A percentile compares a stretch with the other conserved stretches of the same genome.
phyloP scores from a whole-genome alignment of 2,888 invertebrate genomes.

The Troides helena region DNA sequence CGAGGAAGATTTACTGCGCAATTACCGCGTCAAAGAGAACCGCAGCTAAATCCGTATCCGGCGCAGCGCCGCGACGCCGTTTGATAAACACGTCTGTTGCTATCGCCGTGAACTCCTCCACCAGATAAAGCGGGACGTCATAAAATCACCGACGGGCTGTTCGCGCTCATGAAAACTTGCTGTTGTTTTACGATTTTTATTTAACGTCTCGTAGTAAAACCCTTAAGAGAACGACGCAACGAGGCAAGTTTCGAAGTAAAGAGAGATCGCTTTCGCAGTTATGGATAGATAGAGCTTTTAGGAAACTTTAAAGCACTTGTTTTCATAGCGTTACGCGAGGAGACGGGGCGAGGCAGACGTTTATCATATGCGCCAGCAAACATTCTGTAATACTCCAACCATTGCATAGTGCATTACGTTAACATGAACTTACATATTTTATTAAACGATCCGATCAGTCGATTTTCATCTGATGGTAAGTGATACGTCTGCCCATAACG shows the following conservation, averaged over 20 bases:
- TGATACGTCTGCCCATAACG: too few relatives aligned
- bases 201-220: constrained; percentile 19
- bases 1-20: constrained; percentile 50
- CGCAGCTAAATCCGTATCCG: constrained; percentile 46
- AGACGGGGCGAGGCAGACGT: too few relatives aligned
- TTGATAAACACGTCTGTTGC: constrained; percentile 25
- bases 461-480: too few relatives aligned
- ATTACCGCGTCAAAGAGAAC: constrained; percentile 52
- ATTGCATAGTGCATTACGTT: too few relatives aligned
- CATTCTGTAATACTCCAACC: too few relatives aligned
- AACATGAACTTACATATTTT: too few relatives aligned
- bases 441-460: too few relatives aligned
- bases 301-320: too few relatives aligned
- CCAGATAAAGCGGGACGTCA: constrained; percentile 8
- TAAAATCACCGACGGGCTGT: constrained; percentile 22
- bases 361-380: too few relatives aligned
- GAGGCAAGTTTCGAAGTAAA: background rate
- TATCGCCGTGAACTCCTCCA: constrained; percentile 21
- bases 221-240: constrained; percentile 15
- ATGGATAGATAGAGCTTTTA: too few relatives aligned
- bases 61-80: constrained; percentile 15
- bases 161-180: constrained; percentile 19
- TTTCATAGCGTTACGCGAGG: too few relatives aligned
- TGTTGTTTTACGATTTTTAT: constrained; percentile 20
- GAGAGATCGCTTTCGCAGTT: too few relatives aligned